Evolutionary conservation across 1,140 invertebrate genomes (phyloP), one percentile per base, ranked within the genome.

Genomic region (Uloborus diversus): DNA sequence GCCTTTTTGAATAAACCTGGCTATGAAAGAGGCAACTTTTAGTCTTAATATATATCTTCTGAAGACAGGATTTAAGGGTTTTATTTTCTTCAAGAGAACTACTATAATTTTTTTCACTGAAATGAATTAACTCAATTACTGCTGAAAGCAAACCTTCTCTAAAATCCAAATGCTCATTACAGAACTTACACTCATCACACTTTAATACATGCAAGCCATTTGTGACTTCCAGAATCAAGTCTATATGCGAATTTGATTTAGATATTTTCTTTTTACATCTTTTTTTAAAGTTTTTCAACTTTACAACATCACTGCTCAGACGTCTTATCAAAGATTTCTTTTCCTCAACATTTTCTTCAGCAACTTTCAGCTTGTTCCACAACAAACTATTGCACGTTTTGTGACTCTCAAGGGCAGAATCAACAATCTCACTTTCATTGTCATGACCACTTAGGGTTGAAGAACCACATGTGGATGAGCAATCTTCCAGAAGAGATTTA

Each of bases 341-440:
- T 57, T 53, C 42, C 11, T 65, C 59, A 13, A 78, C 23, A 42
- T 66, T 78, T 78, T 66, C 73, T 78, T 78, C 73, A 20, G 73
- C 73, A 37, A 56, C 49, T 47, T 78, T 78, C 4, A 78, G 33
- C 66, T 78, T 78, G n/a, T 61, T 51, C 73, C 73, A 78, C 23
- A 78, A 56, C 30, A 78, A 37, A 20, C 73, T 78, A 57, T 65
- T 78, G 20, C 73, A 78, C 9, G 73, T 78, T 66, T 78, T 78
- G 32, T 78, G 73, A 42, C 73, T 78, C 30, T 78, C 73, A 35
- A 78, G 62, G 20, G 73, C 73, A 14, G 73, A 78, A 66, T 78
- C 73, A 3, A 78, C 73, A 56, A 65, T 42, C 66, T 78, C 73
- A 66, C 73, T 78, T 25, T 78, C 73, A 78, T 78, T 78, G 27